These are phyloP conservation scores for Thalassarche chlororhynchos DNA, from an alignment of 2,113 vertebrate genomes.

Conservation along the genomic window DNA sequence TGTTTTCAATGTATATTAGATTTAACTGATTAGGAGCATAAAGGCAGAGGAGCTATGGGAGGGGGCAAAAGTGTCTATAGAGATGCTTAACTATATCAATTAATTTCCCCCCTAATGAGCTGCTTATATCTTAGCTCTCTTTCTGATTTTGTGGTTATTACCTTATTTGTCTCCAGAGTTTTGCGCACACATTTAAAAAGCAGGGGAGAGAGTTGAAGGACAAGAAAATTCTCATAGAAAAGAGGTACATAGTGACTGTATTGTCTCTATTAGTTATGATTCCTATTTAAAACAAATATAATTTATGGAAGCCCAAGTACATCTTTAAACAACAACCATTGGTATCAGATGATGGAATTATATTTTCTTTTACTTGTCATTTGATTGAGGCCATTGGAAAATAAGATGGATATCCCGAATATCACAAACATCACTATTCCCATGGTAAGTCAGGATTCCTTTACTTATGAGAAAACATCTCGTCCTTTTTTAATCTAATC, in stretches of 20 bases:
- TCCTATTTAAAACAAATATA: neutral
- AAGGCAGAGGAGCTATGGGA: neutral
- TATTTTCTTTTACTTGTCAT: neutral
- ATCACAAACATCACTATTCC: neutral
- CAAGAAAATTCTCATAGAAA: neutral
- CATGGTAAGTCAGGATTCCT: neutral
- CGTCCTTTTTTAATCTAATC: neutral
- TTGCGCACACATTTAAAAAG: neutral
- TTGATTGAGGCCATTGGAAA: neutral
- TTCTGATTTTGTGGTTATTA: neutral
- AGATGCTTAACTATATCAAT: neutral
- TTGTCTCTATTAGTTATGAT: neutral
- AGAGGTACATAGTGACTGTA: neutral
- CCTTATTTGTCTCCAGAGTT: neutral
- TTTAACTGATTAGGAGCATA: neutral
- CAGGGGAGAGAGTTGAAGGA: neutral
- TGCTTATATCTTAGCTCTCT: neutral
- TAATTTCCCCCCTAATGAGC: neutral
- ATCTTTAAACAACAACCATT: neutral
- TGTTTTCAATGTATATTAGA: neutral
- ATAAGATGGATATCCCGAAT: neutral
- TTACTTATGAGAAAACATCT: neutral
- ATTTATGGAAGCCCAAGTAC: neutral
- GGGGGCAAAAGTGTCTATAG: neutral
- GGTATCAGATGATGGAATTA: neutral